A percentile compares a stretch with the other conserved stretches of the same genome.
Evolutionary conservation across 1,140 invertebrate genomes (phyloP).

Genomic region (Brachionus calyciflorus): DNA sequence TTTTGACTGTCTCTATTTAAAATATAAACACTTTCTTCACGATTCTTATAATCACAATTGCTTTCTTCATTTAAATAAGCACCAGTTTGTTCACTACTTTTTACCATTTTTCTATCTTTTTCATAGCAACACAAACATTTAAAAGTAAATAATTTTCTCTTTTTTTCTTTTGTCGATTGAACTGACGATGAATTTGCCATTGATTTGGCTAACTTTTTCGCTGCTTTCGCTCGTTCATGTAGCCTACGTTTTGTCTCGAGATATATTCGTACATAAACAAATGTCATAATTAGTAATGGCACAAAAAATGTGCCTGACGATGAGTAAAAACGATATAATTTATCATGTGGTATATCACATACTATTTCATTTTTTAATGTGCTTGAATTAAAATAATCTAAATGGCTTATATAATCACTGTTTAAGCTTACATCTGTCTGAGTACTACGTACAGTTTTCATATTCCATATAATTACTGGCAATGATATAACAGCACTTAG

Average conservation of each 20-base stretch:
- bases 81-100: background rate
- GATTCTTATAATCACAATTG: background rate
- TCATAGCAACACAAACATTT: background rate
- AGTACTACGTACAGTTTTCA: background rate
- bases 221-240: conserved; percentile 9
- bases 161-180: background rate
- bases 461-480: conserved; percentile 29
- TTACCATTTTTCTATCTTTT: background rate
- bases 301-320: conserved; percentile 92
- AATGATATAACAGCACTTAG: conserved; percentile 48
- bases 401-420: background rate
- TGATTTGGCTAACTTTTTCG: conserved; percentile 40
- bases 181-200: background rate
- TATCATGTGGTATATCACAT: conserved; percentile 41
- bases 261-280: conserved; percentile 94
- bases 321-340: conserved; percentile 86
- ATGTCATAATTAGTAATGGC: conserved; percentile 90
- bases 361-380: background rate
- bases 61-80: conserved; percentile 2
- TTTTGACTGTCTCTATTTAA: background rate
- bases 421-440: background rate
- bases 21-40: background rate
- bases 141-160: background rate
- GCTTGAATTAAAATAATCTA: background rate
- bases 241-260: conserved; percentile 62